A percentile compares a stretch with the other conserved stretches of the same genome.
Conservation (phyloP, 2,113 vertebrate species). For the Nesoenas mayeri region DNA sequence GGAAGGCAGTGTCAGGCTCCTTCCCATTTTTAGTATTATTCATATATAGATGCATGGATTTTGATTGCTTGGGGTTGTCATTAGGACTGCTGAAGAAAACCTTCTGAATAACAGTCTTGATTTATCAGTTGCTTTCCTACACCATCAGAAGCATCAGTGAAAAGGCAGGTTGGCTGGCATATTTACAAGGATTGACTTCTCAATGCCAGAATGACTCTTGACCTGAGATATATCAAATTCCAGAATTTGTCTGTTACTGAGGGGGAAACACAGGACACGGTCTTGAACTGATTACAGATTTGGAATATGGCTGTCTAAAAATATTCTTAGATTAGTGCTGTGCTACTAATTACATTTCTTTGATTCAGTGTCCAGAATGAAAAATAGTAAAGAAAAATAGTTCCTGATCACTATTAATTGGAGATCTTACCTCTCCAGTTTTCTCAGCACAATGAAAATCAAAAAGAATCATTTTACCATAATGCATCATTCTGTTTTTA, state of each 20-base stretch:
- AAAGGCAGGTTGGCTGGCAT: not conserved
- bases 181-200: not conserved
- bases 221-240: not conserved
- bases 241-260: not conserved
- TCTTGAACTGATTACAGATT: not conserved
- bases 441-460: not conserved
- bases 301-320: not conserved
- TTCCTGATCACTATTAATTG: not conserved
- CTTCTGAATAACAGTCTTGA: not conserved
- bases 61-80: not conserved
- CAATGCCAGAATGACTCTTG: not conserved
- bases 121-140: not conserved
- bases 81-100: not conserved
- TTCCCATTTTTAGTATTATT: not conserved
- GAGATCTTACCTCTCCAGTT: not conserved
- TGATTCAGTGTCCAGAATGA: not conserved
- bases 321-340: not conserved
- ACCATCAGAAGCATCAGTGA: too few species aligned
- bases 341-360: not conserved
- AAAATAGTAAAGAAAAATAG: not conserved
- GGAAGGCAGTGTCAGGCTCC: not conserved
- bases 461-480: not conserved
- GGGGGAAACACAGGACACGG: too few species aligned
- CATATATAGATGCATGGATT: not conserved
- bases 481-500: not conserved